Evolutionary conservation across 2,113 vertebrate genomes (phyloP), one percentile per base, ranked within the genome.

Genomic region (Empidonax traillii): DNA sequence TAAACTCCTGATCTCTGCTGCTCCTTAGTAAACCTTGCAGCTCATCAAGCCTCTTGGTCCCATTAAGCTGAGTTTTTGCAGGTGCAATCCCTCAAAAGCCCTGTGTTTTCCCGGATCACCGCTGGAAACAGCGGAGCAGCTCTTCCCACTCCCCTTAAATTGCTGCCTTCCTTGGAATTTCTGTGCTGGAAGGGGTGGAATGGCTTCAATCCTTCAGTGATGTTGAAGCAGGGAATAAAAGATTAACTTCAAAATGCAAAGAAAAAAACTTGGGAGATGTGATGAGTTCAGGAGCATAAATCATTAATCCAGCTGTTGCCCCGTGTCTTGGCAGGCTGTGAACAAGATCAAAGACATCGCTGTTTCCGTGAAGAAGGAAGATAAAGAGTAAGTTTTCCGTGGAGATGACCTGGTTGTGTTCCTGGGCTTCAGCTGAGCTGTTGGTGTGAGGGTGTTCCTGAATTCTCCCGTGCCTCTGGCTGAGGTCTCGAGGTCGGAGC

Each of bases 321-420:
- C 92, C 89, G 94, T 77, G 80, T 96, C 69, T 96, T 97, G 89
- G 37, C 97, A 99, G 98, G 99, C 99, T 11, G 98, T 99, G 92
- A 97, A 93, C 97, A 99, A 99, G 98, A 99, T 99, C 97, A 98
- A 94, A 92, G 98, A 99, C 58, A 99, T 99, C 0, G 97, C 99
- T 2, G 98, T 99, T 63, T 92, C 99, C 0, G 98, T 99, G 96
- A 99, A 99, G 97, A 99, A 99, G 94, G 98, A 99, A 12, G 98
- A 99, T 94, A 99, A 98, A 85, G 96, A 98, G 99, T 99, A 94
- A 98, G 99, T 98, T 69, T 85, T 5, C 27, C 39, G 56, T 68
- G 5, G 11, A 44, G 85, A 2, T 61, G 65, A 20, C 73, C 83
- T 90, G 72, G 20, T 78, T 90, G 31, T 53, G 61, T 21, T 30